A percentile compares a stretch with the other conserved stretches of the same genome.
Evolutionary conservation across 1,140 invertebrate species (phyloP).

Genomic region (Cylas formicarius): DNA sequence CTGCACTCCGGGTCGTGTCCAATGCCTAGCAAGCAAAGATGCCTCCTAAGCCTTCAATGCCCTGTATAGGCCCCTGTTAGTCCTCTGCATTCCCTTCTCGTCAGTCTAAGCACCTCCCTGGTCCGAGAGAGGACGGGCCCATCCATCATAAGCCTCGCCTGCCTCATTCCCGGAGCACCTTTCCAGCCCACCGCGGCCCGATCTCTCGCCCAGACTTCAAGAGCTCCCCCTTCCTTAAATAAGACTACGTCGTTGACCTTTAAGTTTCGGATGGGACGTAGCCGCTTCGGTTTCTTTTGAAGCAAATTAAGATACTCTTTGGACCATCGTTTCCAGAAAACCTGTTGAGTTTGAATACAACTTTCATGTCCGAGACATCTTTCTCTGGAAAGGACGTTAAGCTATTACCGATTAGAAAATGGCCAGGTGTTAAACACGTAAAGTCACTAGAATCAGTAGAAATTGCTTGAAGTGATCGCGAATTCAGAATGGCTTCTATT

Average conservation of each 20-base stretch:
- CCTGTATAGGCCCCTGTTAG: too few species aligned
- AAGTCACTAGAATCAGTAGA: slow-evolving; percentile 31
- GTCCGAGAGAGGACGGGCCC: too few species aligned
- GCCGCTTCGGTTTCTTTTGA: slow-evolving; percentile 25
- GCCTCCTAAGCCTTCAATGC: too few species aligned
- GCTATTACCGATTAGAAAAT: slow-evolving; percentile 39
- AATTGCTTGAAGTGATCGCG: slow-evolving; percentile 32
- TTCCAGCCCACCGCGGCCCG: too few species aligned
- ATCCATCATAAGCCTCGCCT: too few species aligned
- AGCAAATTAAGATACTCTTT: slow-evolving; percentile 27
- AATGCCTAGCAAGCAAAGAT: too few species aligned
- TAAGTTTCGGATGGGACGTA: slow-evolving; percentile 2
- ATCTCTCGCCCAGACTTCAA: too few species aligned
- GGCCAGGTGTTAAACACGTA: slow-evolving; percentile 34
- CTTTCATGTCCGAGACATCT: slow-evolving; percentile 5
- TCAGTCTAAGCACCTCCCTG: too few species aligned
- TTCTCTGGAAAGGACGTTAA: slow-evolving; percentile 25
- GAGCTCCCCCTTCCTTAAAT: slow-evolving; percentile 35
- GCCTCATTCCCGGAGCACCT: too few species aligned
- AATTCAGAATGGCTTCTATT: slow-evolving; percentile 34
- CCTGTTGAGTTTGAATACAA: slow-evolving; percentile 15
- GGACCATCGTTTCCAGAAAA: slow-evolving; percentile 34
- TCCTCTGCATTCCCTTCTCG: too few species aligned
- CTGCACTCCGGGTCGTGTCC: too few species aligned
- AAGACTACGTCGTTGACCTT: slow-evolving; percentile 33